Conservation (phyloP, 64 coral and sea anemone genomes). For the Porites australiensis region DNA sequence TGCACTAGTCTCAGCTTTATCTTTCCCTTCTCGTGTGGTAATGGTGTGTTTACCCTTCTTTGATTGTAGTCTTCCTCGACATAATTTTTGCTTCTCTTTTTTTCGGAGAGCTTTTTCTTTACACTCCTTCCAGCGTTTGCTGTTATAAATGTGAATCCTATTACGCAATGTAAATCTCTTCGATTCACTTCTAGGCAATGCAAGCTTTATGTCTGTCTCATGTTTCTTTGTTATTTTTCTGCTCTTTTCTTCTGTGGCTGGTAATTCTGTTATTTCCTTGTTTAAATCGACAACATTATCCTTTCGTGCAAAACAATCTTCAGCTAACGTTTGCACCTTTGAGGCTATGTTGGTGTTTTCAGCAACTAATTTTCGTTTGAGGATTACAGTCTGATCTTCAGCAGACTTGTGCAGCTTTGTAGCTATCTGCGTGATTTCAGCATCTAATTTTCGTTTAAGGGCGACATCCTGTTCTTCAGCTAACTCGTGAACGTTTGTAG, state of each 20-base stretch:
- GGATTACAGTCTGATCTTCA: neutral
- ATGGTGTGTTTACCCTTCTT: neutral
- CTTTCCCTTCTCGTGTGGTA: too few relatives aligned
- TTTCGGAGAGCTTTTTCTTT: neutral
- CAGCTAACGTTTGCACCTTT: neutral
- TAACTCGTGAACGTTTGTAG: neutral
- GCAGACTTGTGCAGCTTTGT: neutral
- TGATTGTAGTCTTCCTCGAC: neutral
- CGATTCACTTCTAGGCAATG: neutral
- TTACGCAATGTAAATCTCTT: neutral
- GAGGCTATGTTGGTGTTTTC: neutral
- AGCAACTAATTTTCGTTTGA: neutral
- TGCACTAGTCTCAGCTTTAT: too few relatives aligned
- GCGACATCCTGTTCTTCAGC: neutral
- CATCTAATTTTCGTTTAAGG: neutral
- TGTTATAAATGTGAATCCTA: neutral
- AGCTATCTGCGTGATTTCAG: neutral
- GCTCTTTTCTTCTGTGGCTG: neutral
- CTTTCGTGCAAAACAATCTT: neutral
- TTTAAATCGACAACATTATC: neutral
- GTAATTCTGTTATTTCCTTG: neutral
- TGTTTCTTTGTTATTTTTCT: neutral
- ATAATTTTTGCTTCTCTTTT: neutral
- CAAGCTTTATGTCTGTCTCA: neutral
- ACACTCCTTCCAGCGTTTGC: neutral